Evolutionary conservation across 2,888 invertebrate species (phyloP).

Genomic region (Nymphalis c-album): DNA sequence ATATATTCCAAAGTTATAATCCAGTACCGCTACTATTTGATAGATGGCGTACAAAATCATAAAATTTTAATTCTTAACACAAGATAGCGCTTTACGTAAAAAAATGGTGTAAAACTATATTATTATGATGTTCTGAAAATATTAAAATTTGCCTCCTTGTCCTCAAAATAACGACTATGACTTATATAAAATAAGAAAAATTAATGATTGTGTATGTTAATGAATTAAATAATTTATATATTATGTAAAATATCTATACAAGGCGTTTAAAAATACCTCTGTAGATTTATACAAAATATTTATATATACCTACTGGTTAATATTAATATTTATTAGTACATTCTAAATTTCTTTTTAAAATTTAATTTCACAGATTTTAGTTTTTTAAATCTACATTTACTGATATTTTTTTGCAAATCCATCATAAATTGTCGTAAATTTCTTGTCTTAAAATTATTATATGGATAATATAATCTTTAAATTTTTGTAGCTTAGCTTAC

Average conservation of each 20-base stretch:
- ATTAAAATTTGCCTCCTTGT: too few species aligned
- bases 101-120: not conserved
- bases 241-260: too few species aligned
- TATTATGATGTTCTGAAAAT: not conserved
- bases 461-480: not conserved
- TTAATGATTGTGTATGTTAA: too few species aligned
- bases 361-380: too few species aligned
- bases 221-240: too few species aligned
- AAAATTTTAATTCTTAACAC: constrained; percentile 3
- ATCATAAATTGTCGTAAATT: not conserved
- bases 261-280: not conserved
- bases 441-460: not conserved
- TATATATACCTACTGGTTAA: too few species aligned
- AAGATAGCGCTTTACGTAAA: constrained; percentile 18
- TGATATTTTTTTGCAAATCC: too few species aligned
- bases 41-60: constrained; percentile 5
- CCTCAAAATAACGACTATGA: too few species aligned
- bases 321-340: too few species aligned
- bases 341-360: too few species aligned
- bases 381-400: too few species aligned
- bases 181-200: not conserved
- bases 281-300: not conserved
- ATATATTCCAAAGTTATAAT: not conserved
- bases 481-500: not conserved
- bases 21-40: not conserved